Base-by-base conservation (phyloP, 2,797 vertebrate genomes). In the Lepus townsendii region DNA sequence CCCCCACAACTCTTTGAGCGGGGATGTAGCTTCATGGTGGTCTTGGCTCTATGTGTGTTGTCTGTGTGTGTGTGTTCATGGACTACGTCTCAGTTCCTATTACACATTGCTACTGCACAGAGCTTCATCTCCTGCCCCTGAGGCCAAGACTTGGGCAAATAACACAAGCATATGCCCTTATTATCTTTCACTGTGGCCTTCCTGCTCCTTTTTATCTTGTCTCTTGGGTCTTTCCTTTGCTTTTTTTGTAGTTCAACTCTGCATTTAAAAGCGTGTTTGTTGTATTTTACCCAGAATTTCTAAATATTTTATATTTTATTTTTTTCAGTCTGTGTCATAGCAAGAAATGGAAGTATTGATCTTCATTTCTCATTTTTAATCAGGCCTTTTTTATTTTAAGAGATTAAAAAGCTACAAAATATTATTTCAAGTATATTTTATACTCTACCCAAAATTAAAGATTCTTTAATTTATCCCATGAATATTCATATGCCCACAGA, bases 401-500 rank as follows among this genome's bases (percentile, higher is more conserved):
- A 92, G 76, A 89, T 92, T 71, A 89, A 82, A 86, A 77, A 22
- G 7, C 14, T 38, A 16, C 27, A 92, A 79, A 88, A 60, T 75
- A 82, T 35, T 76, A 90, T 82, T 76, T 90, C 32, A 82, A 76
- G 82, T 90, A 82, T 52, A 89, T 71, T 9, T 72, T 71, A 72
- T 69, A 4, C 78, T 75, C 47, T 20, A 84, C 62, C 63, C 82
- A 76, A n/a, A 54, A 76, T 76, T 86, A 52, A 32, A 73, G 75
- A 92, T 32, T 69, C 42, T 80, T 79, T 85, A 88, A 96, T 88
- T 94, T 88, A 79, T 85, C 92, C 71, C 71, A 77, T 86, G 82
- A 90, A 77, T 86, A 86, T 94, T 92, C 92, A 86, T 80, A 60
- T 63, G 27, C 50, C 24, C 24, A 71, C 42, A 69, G 1, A 76